A percentile compares a stretch with the other conserved stretches of the same genome.
Evolutionary conservation across 2,113 vertebrate species (phyloP).

Genomic region (Chloebia gouldiae): DNA sequence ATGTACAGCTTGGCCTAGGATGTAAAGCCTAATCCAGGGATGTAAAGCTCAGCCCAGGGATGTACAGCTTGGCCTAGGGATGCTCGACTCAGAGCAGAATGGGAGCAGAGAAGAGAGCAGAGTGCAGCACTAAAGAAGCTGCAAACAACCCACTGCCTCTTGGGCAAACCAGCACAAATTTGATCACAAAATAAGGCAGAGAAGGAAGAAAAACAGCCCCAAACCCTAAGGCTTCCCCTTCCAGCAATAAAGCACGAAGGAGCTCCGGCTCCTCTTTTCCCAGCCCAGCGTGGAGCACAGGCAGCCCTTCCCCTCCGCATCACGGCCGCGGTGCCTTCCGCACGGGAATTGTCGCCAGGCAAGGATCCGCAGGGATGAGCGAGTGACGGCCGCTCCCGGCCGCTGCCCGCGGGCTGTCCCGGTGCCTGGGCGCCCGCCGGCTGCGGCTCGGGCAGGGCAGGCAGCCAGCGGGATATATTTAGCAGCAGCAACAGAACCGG

Average conservation of each 20-base stretch:
- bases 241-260: background rate
- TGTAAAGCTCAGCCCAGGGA: too few relatives aligned
- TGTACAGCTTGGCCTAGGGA: background rate
- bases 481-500: constrained; percentile 73
- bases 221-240: background rate
- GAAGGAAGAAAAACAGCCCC: background rate
- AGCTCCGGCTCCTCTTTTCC: rapidly evolving
- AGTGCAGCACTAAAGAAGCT: background rate
- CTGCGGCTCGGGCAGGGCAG: constrained; percentile 60
- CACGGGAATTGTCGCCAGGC: rapidly evolving
- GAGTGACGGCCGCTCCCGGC: background rate
- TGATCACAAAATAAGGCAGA: background rate
- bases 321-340: rapidly evolving
- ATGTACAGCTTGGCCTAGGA: too few relatives aligned
- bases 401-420: constrained; percentile 20
- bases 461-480: constrained; percentile 78
- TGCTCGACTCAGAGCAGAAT: background rate
- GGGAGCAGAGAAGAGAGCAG: background rate
- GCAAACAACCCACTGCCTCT: background rate
- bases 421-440: constrained; percentile 9
- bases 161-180: background rate
- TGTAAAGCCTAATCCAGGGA: rapidly evolving
- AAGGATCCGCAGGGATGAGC: rapidly evolving
- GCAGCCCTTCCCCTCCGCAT: background rate
- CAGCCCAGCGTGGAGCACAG: background rate